Conservation (phyloP, 2,888 invertebrate species). For the Griposia aprilina region DNA sequence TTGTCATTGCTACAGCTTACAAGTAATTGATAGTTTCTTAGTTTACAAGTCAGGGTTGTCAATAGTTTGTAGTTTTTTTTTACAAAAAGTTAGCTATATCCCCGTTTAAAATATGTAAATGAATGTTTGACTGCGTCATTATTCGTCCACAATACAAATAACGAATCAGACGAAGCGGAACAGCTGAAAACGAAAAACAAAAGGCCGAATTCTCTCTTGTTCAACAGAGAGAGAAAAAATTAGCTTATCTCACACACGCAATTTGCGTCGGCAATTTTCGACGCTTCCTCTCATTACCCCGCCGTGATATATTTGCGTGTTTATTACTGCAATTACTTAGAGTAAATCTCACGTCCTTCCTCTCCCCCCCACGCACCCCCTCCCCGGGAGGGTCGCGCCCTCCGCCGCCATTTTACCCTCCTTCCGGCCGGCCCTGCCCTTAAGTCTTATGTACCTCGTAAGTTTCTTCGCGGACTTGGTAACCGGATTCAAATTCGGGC, state of each 20-base stretch:
- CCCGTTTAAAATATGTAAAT: conserved; percentile 5
- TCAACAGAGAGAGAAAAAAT: conserved; percentile 82
- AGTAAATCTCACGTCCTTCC: conserved; percentile 91
- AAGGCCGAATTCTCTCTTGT: conserved; percentile 65
- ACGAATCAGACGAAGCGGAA: conserved; percentile 63
- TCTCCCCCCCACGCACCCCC: conserved; percentile 79
- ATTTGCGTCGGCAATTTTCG: conserved; percentile 90
- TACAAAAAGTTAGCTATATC: neutral
- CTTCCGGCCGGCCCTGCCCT: conserved; percentile 90
- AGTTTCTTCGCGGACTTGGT: conserved; percentile 90
- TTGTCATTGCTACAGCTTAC: neutral
- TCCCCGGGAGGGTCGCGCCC: conserved; percentile 87
- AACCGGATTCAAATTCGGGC: conserved; percentile 90
- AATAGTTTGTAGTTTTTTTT: neutral
- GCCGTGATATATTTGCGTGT: conserved; percentile 91
- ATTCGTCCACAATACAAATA: conserved; percentile 58
- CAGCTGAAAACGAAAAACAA: conserved; percentile 64
- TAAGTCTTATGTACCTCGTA: conserved; percentile 91
- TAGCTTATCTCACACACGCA: conserved; percentile 90
- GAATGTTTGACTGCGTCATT: conserved; percentile 42
- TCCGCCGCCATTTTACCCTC: conserved; percentile 88
- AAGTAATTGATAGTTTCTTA: conserved; percentile 2
- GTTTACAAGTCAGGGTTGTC: neutral
- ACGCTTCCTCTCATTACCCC: conserved; percentile 90
- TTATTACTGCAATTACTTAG: conserved; percentile 91